phyloP scores from a whole-genome alignment of 2,113 vertebrate species.

The Oceanites oceanicus region DNA sequence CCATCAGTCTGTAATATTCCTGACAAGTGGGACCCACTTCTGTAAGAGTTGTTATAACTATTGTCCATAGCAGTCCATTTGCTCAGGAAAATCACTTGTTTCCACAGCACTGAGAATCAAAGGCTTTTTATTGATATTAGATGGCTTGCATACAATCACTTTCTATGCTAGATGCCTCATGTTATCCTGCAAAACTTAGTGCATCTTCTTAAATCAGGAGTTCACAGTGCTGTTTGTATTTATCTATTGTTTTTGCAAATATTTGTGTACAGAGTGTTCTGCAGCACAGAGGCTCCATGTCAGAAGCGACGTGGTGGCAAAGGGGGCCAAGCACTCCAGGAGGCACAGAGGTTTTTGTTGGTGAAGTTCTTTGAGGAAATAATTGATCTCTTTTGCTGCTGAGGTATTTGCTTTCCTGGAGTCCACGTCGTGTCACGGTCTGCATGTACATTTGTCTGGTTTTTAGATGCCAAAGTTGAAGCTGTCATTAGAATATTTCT shows the following conservation, averaged over 20 bases:
- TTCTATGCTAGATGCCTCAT: neutral
- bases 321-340: accelerated
- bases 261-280: neutral
- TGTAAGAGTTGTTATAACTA: neutral
- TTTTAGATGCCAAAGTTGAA: neutral
- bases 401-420: neutral
- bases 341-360: neutral
- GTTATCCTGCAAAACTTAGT: neutral
- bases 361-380: neutral
- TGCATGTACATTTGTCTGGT: accelerated
- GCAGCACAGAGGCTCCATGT: neutral
- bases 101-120: neutral
- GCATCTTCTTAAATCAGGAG: neutral
- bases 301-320: neutral
- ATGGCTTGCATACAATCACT: neutral
- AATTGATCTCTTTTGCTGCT: neutral
- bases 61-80: neutral
- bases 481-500: neutral
- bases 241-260: neutral
- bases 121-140: neutral
- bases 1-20: neutral
- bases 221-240: neutral
- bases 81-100: neutral
- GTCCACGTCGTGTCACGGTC: neutral
- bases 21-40: neutral